Percentiles rank a stretch among this genome's conserved stretches.
phyloP scores from a whole-genome alignment of 2,888 invertebrate genomes.

The Philonicus albiceps region DNA sequence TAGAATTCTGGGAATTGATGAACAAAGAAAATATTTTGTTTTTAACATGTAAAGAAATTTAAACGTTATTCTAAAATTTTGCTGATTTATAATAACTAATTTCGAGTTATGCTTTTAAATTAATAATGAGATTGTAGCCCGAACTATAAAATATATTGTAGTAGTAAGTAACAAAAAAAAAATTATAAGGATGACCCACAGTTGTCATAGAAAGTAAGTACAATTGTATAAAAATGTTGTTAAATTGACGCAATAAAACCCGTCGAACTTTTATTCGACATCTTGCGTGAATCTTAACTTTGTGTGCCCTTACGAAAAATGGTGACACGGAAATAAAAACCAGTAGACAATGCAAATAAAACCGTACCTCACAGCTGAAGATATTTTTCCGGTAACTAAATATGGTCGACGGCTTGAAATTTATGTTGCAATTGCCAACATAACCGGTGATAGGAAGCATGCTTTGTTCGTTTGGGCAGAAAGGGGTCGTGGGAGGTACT shows the following conservation, averaged over 20 bases:
- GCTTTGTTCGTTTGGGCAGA: not conserved
- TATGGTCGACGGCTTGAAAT: not conserved
- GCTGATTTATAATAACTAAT: not conserved
- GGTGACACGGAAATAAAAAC: not conserved
- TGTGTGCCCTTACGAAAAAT: not conserved
- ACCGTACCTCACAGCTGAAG: not conserved
- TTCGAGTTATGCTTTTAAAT: too few species aligned
- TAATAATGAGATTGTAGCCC: too few species aligned
- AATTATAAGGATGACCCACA: not conserved
- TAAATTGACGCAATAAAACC: not conserved
- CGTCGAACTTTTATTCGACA: not conserved
- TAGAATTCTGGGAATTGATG: not conserved
- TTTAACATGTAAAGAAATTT: not conserved
- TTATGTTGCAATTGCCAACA: constrained; percentile 21
- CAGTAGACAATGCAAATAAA: not conserved
- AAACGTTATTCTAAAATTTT: not conserved
- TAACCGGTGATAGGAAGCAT: constrained; percentile 15
- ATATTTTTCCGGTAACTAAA: constrained; percentile 13
- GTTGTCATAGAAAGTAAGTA: too few species aligned
- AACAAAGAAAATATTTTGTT: not conserved
- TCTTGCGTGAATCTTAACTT: not conserved
- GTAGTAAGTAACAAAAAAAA: not conserved
- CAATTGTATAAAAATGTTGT: not conserved
- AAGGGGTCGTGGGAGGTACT: not conserved
- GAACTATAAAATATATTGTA: not conserved